These are phyloP conservation scores for Aphaenogaster rudis DNA, from an alignment of 1,140 invertebrate genomes.

Conservation along the genomic window DNA sequence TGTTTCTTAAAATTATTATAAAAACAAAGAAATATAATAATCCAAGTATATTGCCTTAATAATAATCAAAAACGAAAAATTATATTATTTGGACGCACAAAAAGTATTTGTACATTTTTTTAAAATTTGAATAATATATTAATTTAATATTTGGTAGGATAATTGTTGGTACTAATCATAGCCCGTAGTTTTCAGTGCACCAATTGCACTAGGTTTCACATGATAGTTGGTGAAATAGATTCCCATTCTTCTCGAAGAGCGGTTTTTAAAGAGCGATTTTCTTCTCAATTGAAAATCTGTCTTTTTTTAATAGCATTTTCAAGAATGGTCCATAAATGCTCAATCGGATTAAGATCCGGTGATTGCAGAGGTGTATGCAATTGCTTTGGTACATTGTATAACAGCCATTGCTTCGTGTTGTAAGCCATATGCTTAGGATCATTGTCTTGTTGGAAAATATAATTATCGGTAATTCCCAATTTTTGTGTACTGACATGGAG, in stretches of 20 bases:
- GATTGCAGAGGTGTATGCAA: neutral
- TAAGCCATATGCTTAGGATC: neutral
- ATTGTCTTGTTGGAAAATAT: slow-evolving; percentile 26
- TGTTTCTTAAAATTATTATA: too few species aligned
- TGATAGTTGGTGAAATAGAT: neutral
- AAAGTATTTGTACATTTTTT: too few species aligned
- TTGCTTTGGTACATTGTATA: neutral
- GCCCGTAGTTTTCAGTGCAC: neutral
- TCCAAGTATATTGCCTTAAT: too few species aligned
- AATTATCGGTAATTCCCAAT: neutral
- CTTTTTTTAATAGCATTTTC: neutral
- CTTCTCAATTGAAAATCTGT: neutral
- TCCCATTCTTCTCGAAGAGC: neutral
- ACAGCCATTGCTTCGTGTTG: slow-evolving; percentile 18
- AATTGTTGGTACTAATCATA: neutral
- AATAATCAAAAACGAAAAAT: too few species aligned
- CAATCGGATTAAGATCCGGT: neutral
- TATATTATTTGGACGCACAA: too few species aligned
- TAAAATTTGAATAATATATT: too few species aligned
- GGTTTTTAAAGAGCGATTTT: neutral
- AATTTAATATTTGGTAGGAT: neutral
- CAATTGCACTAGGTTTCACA: neutral
- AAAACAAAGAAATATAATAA: too few species aligned
- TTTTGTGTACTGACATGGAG: neutral
- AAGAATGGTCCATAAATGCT: slow-evolving; percentile 1